Evolutionary conservation across 2,797 vertebrate species (phyloP).

Genomic region (Nannoperca obscura): DNA sequence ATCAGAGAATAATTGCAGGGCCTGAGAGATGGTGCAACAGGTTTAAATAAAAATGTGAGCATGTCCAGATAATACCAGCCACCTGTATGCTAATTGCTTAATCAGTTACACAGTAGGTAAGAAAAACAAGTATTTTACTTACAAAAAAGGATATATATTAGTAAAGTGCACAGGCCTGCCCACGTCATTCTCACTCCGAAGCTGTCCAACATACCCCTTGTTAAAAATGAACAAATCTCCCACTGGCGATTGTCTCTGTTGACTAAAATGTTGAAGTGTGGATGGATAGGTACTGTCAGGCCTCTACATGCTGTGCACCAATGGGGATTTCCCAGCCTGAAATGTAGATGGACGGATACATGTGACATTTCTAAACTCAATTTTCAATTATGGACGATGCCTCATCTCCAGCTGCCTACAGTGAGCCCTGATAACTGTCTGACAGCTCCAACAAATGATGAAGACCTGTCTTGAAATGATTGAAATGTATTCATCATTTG

Average conservation of each 20-base stretch:
- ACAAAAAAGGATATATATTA: constrained; percentile 39
- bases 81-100: constrained; percentile 9
- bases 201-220: constrained; percentile 53
- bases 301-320: constrained; percentile 50
- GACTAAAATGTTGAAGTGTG: constrained; percentile 68
- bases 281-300: constrained; percentile 72
- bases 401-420: constrained; percentile 61
- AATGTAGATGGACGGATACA: constrained; percentile 74
- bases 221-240: constrained; percentile 70
- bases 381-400: constrained; percentile 77
- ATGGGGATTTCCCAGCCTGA: constrained; percentile 65
- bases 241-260: constrained; percentile 55
- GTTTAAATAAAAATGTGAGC: constrained; percentile 31
- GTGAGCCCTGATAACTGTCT: constrained; percentile 73
- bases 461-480: constrained; percentile 72
- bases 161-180: constrained; percentile 32
- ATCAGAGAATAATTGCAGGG: constrained; percentile 32
- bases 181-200: constrained; percentile 26
- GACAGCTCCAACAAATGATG: constrained; percentile 76
- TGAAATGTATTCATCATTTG: constrained; percentile 77
- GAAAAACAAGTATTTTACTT: constrained; percentile 2
- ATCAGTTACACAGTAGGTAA: neutral
- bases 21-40: constrained; percentile 15
- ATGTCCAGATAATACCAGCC: constrained; percentile 11
- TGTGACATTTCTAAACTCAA: constrained; percentile 77